Evolutionary conservation across 2,888 invertebrate species (phyloP), one percentile per base, ranked within the genome.

Genomic region (Caenorhabditis macrosperma): DNA sequence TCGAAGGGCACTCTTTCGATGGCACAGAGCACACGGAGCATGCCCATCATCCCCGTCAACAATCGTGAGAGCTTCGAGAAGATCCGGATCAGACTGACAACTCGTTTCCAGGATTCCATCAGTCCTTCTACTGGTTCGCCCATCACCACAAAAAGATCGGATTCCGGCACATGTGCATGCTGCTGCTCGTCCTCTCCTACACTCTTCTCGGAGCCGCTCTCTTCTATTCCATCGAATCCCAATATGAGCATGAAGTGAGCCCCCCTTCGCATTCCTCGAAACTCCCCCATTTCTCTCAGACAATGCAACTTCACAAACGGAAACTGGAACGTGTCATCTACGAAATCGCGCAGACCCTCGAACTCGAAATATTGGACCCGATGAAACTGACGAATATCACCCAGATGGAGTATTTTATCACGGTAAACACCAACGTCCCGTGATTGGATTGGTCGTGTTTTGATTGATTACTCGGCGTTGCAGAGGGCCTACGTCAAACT

Each of bases 81-180:
- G 41, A 22, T 20, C 12, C 38, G 24, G n/a, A 20, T 17, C 15
- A 24, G 9, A 9, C 22, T 15, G 24, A 22, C n/a, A 52, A 6
- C 7, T 24, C 15, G n/a, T 55, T 28, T 83, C 38, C 61, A 83
- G 85, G 78, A 59, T 84, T 85, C 52, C 78, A 77, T 7, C 71
- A 81, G 24, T 84, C 84, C 2, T 83, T 85, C 66, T 85, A 85
- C 48, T 85, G 80, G 77, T 78, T 85, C 24, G 82, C 84, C 12
- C 78, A 82, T 38, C 80, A 83, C 61, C 82, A 83, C 57, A 81
- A 81, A 38, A 80, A 80, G 30, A 71, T 84, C 28, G 84, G 84
- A 9, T 77, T 85, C 24, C 83, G 85, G n/a, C 85, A 85, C 61
- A 38, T 85, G 10, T 74, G 80, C 30, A 81, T 85, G 82, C 48